Percentiles rank a stretch among this genome's conserved stretches.
phyloP scores from a whole-genome alignment of 2,797 vertebrate species.

The Cygnus olor region DNA sequence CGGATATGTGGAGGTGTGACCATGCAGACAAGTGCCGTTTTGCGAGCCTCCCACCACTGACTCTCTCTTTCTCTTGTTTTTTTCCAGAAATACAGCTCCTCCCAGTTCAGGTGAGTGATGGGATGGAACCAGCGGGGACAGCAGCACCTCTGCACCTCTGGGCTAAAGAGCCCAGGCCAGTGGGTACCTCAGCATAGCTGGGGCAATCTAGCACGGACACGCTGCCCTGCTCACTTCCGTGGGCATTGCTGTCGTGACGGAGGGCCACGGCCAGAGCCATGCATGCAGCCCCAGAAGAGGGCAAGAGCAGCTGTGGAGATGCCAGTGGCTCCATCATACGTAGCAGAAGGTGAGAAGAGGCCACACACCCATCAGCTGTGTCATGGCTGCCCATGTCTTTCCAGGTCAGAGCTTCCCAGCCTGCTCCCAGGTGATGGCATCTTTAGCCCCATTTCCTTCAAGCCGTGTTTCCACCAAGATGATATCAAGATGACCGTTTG shows the following conservation, averaged over 20 bases:
- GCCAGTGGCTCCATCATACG: neutral
- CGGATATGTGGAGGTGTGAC: neutral
- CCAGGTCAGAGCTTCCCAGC: constrained; percentile 74
- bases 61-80: constrained; percentile 24
- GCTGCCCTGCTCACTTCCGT: neutral
- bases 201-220: neutral
- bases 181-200: neutral
- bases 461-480: constrained; percentile 84
- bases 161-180: neutral
- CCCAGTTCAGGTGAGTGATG: constrained; percentile 77
- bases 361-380: fast-evolving
- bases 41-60: neutral
- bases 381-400: neutral
- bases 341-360: neutral
- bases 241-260: neutral
- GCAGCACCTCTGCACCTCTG: neutral
- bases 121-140: neutral
- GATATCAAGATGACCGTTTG: constrained; percentile 87
- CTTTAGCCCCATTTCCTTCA: constrained; percentile 84
- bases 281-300: neutral
- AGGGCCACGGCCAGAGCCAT: neutral
- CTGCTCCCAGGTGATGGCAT: constrained; percentile 73
- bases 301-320: neutral
- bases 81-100: constrained; percentile 82
- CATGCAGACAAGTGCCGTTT: neutral